Conservation (phyloP, 2,888 invertebrate genomes). For the Kuschelorhynchus macadamiae region DNA sequence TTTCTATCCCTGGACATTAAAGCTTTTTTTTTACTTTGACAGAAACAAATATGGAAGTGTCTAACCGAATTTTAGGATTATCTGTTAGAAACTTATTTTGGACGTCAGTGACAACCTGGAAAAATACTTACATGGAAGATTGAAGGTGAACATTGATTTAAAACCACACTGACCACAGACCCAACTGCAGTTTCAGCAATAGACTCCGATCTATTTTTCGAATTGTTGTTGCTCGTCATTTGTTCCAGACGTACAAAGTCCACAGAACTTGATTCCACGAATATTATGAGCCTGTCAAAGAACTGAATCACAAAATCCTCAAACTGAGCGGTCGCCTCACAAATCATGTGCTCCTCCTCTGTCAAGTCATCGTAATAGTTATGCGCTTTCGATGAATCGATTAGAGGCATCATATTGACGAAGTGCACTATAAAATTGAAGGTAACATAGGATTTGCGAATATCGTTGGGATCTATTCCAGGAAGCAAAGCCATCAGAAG, state of each 20-base stretch:
- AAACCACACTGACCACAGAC: conserved; percentile 77
- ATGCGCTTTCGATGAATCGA: conserved; percentile 85
- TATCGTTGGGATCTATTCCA: conserved; percentile 92
- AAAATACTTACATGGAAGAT: conserved; percentile 70
- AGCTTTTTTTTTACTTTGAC: too few relatives aligned
- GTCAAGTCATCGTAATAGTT: conserved; percentile 77
- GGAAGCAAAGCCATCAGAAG: conserved; percentile 85
- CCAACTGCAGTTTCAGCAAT: conserved; percentile 80
- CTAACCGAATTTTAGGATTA: too few relatives aligned
- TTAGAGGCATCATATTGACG: conserved; percentile 83
- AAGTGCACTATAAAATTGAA: conserved; percentile 85
- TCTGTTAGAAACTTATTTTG: too few relatives aligned
- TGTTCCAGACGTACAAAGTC: conserved; percentile 79
- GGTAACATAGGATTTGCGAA: conserved; percentile 81
- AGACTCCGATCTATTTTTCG: conserved; percentile 79
- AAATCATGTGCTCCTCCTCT: conserved; percentile 82
- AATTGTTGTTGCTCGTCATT: conserved; percentile 71
- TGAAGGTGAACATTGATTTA: conserved; percentile 80
- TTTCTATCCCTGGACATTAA: too few relatives aligned
- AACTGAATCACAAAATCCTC: conserved; percentile 92
- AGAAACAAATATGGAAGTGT: too few relatives aligned
- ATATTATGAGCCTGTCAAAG: conserved; percentile 81
- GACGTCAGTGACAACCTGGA: too few relatives aligned
- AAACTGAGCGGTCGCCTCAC: conserved; percentile 87
- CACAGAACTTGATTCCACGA: conserved; percentile 80